A percentile compares a stretch with the other conserved stretches of the same genome.
Conservation (phyloP, 2,113 vertebrate genomes). For the Puntigrus tetrazona region DNA sequence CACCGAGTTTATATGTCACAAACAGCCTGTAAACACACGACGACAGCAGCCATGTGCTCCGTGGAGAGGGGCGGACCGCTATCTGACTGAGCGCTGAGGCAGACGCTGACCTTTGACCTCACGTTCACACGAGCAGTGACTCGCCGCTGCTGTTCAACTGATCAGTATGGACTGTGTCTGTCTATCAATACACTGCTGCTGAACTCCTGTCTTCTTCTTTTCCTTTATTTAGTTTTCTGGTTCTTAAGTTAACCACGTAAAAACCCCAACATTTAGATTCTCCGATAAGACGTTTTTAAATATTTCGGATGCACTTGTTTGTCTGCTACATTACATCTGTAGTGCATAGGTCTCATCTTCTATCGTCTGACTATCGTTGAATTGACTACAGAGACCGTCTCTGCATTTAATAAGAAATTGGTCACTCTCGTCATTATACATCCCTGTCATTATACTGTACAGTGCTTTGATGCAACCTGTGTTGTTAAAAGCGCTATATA, state of each 20-base stretch:
- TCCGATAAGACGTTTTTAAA: background rate
- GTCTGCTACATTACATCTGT: too few species aligned
- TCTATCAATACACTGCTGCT: background rate
- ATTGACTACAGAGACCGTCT: too few species aligned
- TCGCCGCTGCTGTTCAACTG: background rate
- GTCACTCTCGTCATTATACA: too few species aligned
- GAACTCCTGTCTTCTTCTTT: background rate
- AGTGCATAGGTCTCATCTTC: too few species aligned
- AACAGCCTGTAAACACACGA: conserved; percentile 64
- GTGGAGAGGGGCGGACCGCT: background rate
- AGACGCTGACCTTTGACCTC: background rate
- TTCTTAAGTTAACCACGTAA: background rate
- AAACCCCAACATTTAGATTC: background rate
- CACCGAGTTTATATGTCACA: conserved; percentile 67
- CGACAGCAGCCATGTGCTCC: conserved; percentile 60
- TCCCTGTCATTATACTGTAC: too few species aligned
- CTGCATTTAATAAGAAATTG: too few species aligned
- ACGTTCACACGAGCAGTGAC: too few species aligned
- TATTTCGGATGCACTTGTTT: too few species aligned
- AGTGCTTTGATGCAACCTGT: too few species aligned
- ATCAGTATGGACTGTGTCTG: too few species aligned
- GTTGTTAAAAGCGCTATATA: too few species aligned
- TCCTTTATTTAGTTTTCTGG: background rate
- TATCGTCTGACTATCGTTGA: too few species aligned
- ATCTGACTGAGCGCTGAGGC: background rate